A percentile compares a stretch with the other conserved stretches of the same genome.
Evolutionary conservation across 2,888 invertebrate genomes (phyloP).

Genomic region (Acanthosepion pharaonis): DNA sequence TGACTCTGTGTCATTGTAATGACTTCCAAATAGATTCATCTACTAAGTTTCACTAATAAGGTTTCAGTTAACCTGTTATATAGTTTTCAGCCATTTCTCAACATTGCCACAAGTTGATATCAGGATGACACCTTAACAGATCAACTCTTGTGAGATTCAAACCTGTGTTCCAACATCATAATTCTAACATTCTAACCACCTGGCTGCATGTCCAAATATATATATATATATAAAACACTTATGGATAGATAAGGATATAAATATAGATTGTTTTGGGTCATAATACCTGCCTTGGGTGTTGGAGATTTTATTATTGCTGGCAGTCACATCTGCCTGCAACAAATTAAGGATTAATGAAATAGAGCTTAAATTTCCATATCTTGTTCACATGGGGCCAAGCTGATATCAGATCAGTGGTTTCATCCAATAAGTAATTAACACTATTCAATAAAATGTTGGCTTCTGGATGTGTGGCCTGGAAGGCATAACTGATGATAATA

Average conservation of each 20-base stretch:
- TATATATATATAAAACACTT: not conserved
- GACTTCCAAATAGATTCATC: no score
- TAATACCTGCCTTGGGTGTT: not conserved
- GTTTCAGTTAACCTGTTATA: no score
- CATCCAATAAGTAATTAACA: conserved; percentile 21
- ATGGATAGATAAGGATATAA: not conserved
- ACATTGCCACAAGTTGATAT: no score
- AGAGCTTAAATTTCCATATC: not conserved
- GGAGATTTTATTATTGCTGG: not conserved
- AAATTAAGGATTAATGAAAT: not conserved
- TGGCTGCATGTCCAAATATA: not conserved
- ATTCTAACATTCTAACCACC: no score
- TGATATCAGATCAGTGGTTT: not conserved
- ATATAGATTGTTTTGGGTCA: not conserved
- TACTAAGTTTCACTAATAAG: no score
- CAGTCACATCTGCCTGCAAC: not conserved
- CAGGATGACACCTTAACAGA: no score
- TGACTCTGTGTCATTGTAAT: no score
- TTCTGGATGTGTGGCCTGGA: not conserved
- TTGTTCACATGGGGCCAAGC: not conserved
- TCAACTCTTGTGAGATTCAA: no score
- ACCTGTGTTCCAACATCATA: no score
- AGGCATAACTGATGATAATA: not conserved
- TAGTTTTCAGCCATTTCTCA: no score
- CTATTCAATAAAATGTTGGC: not conserved